phyloP scores from a whole-genome alignment of 2,797 vertebrate genomes.

The Gila robusta region DNA sequence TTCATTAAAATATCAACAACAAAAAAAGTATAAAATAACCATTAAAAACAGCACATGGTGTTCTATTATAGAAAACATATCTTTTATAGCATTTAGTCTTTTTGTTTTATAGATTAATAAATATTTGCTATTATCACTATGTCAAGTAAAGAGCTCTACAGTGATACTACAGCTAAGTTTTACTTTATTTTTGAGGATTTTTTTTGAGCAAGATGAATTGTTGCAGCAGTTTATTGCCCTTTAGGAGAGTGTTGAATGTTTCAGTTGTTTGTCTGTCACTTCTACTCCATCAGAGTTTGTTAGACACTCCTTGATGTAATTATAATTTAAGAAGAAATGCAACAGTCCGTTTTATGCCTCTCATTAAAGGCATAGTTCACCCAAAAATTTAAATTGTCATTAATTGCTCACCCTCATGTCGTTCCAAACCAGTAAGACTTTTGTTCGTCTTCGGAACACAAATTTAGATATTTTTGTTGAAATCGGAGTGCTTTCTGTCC shows the following conservation, averaged over 20 bases:
- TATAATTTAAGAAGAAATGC: neutral
- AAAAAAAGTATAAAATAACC: neutral
- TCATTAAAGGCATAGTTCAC: neutral
- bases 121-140: neutral
- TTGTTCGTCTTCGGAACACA: no score
- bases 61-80: neutral
- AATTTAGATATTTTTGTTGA: no score
- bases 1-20: neutral
- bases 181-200: neutral
- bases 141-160: constrained; percentile 3
- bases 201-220: neutral
- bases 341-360: neutral
- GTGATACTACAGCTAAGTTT: constrained; percentile 19
- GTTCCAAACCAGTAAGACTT: neutral
- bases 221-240: neutral
- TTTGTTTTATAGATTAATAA: neutral
- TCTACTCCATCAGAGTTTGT: constrained; percentile 3
- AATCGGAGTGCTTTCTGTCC: no score
- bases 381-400: no score
- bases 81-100: neutral
- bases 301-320: neutral
- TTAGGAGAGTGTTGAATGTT: neutral
- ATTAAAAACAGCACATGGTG: neutral
- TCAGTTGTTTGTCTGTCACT: neutral
- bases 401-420: no score